A percentile compares a stretch with the other conserved stretches of the same genome.
Evolutionary conservation across 2,113 vertebrate species (phyloP).

Genomic region (Drymodes brunneopygia): DNA sequence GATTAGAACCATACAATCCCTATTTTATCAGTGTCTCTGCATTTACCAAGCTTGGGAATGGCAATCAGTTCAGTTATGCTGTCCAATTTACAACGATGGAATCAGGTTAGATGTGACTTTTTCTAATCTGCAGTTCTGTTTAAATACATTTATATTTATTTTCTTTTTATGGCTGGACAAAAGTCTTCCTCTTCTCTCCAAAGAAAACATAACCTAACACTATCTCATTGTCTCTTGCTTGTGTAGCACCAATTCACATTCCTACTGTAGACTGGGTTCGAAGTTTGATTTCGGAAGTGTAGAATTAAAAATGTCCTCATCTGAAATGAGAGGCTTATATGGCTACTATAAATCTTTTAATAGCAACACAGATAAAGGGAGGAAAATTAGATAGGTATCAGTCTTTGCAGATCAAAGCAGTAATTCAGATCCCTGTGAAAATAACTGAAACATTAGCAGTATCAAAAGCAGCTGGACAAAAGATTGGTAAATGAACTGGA

Average conservation of each 20-base stretch:
- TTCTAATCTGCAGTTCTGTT: neutral
- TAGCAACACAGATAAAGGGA: slow-evolving; percentile 45
- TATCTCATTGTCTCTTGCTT: neutral
- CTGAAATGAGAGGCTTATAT: slow-evolving; percentile 36
- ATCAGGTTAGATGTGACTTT: slow-evolving; percentile 78
- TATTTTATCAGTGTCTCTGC: slow-evolving; percentile 87
- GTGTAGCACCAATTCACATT: neutral
- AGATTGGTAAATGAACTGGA: neutral
- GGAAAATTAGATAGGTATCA: slow-evolving; percentile 33
- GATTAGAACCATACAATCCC: slow-evolving; percentile 83
- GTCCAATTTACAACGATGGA: slow-evolving; percentile 88
- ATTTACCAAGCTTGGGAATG: slow-evolving; percentile 91
- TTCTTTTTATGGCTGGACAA: neutral
- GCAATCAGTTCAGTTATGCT: slow-evolving; percentile 86
- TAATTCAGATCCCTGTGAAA: slow-evolving; percentile 42
- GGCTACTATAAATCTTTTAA: slow-evolving; percentile 32
- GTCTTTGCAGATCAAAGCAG: slow-evolving; percentile 19
- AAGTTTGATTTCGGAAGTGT: slow-evolving; percentile 27
- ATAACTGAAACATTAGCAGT: neutral
- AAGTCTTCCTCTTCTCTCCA: neutral
- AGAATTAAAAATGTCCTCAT: slow-evolving; percentile 1
- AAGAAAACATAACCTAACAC: neutral
- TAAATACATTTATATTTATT: neutral
- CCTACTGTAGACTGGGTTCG: neutral
- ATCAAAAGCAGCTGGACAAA: neutral